These are phyloP conservation scores for Zosterops japonicus DNA, from an alignment of 2,113 vertebrate species.

Conservation along the genomic window DNA sequence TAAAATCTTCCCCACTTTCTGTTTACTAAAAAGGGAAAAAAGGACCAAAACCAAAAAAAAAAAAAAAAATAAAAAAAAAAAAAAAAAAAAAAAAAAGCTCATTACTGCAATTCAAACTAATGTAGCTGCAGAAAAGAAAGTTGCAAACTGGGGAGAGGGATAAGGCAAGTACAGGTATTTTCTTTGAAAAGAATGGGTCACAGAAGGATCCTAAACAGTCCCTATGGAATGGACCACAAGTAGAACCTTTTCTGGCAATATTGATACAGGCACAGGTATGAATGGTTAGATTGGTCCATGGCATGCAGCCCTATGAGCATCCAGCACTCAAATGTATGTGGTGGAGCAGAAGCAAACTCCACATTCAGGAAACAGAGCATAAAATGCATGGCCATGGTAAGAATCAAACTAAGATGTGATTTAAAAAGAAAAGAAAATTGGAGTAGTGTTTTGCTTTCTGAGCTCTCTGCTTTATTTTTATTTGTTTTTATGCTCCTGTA, in stretches of 20 bases:
- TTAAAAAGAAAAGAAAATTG: neutral
- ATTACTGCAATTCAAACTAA: neutral
- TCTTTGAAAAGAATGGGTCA: neutral
- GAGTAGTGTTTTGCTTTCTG: neutral
- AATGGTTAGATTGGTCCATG: neutral
- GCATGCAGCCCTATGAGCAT: neutral
- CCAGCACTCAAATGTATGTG: neutral
- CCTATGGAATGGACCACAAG: rapidly evolving
- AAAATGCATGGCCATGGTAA: neutral
- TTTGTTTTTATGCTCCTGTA: slow-evolving; percentile 40
- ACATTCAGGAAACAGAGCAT: neutral
- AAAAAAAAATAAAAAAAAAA: too few species aligned
- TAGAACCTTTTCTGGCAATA: neutral
- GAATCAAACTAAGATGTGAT: neutral
- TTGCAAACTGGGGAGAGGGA: neutral
- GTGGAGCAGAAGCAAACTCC: neutral
- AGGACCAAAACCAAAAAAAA: too few species aligned
- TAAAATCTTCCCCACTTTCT: neutral
- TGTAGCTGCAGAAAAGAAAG: neutral
- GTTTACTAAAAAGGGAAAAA: too few species aligned
- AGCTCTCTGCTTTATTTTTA: neutral
- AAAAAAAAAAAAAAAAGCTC: too few species aligned
- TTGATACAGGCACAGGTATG: neutral
- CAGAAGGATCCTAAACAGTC: neutral
- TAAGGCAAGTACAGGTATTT: neutral